Base-by-base conservation (phyloP, 53 echinoderm and acorn worm genomes). In the Henricia sp. region DNA sequence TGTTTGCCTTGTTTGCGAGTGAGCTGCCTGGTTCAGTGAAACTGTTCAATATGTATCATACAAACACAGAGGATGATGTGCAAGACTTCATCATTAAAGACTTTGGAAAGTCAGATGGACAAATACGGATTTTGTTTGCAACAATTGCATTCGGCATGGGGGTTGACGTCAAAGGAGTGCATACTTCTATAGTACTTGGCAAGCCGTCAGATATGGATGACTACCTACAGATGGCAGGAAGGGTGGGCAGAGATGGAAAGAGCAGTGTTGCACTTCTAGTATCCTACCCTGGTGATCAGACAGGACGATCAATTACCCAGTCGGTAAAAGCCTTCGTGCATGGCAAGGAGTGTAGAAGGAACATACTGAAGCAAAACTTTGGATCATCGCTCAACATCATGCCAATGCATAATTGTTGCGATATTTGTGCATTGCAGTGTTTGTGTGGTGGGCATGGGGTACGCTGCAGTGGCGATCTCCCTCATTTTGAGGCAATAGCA, bases 111-210 rank as follows among this genome's bases (percentile, higher is more conserved):
- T 64, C 74, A 19, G 11, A 67, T 88, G 78, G 87, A 87, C 16
- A 23, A 9, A 53, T 87, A 4, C 69, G 88, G 6, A 70, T 88
- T 21, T 20, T 82, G 10, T 83, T 82, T 38, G 82, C 82, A 6
- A 82, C 82, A 20, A n/a, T 82, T 41, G 82, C 82, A 39, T 83
- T 83, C 30, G 68, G 68, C 1, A 44, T 83, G 67, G 83, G 83
- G 3, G 68, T 68, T 17, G 66, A 83, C 26, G 51, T 83, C 20
- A 52, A 74, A 39, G 66, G 66, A n/a, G 29, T 83, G 6, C 68
- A 83, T 29, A 66, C 20, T 17, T 27, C 51, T 21, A 66, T 83
- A 34, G 21, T 53, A 30, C 12, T 55, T 29, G 83, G 83, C 3
- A 51, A 26, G 16, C 72, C 72, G 1, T 23, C 44, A 14, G 69